Base-by-base conservation (phyloP, 2,888 invertebrate genomes). In the Tetragonisca angustula region DNA sequence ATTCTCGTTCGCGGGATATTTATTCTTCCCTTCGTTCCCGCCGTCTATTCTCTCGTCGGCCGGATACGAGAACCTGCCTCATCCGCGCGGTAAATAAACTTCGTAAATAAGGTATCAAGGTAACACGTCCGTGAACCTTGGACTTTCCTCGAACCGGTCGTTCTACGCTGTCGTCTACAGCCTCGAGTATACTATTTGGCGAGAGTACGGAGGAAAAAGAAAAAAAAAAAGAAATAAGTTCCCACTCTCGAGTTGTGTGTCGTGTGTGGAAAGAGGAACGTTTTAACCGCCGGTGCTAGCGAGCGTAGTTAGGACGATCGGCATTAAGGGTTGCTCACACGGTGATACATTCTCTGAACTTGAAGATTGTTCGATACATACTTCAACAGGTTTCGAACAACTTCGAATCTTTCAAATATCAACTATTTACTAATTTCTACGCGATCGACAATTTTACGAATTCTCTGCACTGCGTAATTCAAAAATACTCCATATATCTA, bases 261-360 rank as follows among this genome's bases (percentile, higher is more conserved):
- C 36, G 54, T 50, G 72, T 61, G 71, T 54, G 50, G 72, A 32
- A 5, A 54, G 43, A 54, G 43, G 68, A 82, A 76, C 54, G 76
- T 61, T 88, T 83, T 82, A 81, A 24, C 36, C 65, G 76, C 71
- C 9, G 43, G 84, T 77, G 84, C 85, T 83, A 82, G 76, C 82
- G 81, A 81, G 83, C 78, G 86, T 64, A 49, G 83, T 73, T 76
- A 79, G 81, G 78, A 85, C 83, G 82, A 89, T 84, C 62, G 80
- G 88, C 90, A 89, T 89, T 90, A 91, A 92, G 92, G 49, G 19
- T 19, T 15, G 4, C 13, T 24, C 50, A 68, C 24, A 50, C 36
- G 21, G 32, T 5, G 17, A 9, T 2, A 1, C 0, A 6, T 49
- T 49, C 17, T 50, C 4, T 24, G 4, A 17, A 67, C 17, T 24